phyloP scores from a whole-genome alignment of 2,797 vertebrate species.

The Peromyscus nudipes region DNA sequence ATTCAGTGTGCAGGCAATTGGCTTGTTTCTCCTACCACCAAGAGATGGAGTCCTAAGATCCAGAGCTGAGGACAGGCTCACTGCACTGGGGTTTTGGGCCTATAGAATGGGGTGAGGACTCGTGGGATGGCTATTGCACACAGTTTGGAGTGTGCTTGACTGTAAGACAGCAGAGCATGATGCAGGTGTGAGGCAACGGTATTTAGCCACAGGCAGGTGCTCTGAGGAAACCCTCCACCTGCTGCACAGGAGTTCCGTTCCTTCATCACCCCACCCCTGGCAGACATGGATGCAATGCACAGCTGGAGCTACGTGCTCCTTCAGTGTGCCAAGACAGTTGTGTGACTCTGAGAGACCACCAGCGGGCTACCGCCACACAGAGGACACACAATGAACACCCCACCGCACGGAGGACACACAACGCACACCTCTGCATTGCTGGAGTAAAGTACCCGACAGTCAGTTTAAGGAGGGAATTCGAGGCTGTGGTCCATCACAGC shows the following conservation, averaged over 20 bases:
- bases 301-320: background rate
- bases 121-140: background rate
- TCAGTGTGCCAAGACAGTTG: background rate
- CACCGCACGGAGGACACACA: background rate
- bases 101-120: background rate
- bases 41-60: background rate
- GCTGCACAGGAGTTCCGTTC: background rate
- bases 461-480: background rate
- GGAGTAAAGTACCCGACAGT: background rate
- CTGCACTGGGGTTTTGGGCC: background rate
- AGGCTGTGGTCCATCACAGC: background rate
- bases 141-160: background rate
- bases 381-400: background rate
- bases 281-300: background rate
- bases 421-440: background rate
- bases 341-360: background rate
- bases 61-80: background rate
- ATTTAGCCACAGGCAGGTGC: background rate
- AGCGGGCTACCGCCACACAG: background rate
- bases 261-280: background rate
- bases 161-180: background rate
- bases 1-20: fast-evolving
- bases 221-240: background rate
- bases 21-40: background rate
- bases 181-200: background rate